Percentiles rank a stretch among this genome's conserved stretches.
Evolutionary conservation across 1,140 invertebrate species (phyloP).

Genomic region (Phenacoccus solenopsis): DNA sequence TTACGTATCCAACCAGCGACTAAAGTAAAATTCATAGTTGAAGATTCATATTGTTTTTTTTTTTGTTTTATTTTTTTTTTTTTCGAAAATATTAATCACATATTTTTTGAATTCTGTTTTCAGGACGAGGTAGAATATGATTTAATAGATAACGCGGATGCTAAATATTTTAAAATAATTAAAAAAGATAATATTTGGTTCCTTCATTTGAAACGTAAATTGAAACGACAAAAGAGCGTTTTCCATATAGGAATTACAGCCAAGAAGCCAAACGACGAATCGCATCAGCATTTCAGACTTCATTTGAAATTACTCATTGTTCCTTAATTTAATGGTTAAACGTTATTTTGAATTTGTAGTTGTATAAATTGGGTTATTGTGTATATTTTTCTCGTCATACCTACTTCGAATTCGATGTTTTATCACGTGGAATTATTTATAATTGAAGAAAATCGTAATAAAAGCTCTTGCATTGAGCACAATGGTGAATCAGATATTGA

Average conservation of each 20-base stretch:
- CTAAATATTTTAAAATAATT: neutral
- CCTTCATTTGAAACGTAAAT: neutral
- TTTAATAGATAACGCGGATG: neutral
- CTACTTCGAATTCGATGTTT: too few relatives aligned
- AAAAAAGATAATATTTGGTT: neutral
- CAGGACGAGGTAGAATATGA: neutral
- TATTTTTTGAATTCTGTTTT: neutral
- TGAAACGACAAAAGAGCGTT: neutral
- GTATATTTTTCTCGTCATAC: too few relatives aligned
- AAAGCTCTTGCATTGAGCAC: too few relatives aligned
- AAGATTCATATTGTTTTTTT: neutral
- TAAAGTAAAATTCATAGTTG: neutral
- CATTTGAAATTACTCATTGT: constrained; percentile 1
- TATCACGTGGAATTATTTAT: too few relatives aligned
- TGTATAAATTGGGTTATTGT: too few relatives aligned
- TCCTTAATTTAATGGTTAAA: neutral
- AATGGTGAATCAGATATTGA: too few relatives aligned
- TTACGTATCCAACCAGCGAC: neutral
- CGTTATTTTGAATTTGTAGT: too few relatives aligned
- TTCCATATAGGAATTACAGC: neutral
- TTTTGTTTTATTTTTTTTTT: neutral
- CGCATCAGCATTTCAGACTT: neutral
- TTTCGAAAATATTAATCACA: neutral
- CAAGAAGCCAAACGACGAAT: neutral
- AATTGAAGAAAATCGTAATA: too few relatives aligned